phyloP scores from a whole-genome alignment of 2,113 vertebrate genomes.

The Tricholaema leucomelas region DNA sequence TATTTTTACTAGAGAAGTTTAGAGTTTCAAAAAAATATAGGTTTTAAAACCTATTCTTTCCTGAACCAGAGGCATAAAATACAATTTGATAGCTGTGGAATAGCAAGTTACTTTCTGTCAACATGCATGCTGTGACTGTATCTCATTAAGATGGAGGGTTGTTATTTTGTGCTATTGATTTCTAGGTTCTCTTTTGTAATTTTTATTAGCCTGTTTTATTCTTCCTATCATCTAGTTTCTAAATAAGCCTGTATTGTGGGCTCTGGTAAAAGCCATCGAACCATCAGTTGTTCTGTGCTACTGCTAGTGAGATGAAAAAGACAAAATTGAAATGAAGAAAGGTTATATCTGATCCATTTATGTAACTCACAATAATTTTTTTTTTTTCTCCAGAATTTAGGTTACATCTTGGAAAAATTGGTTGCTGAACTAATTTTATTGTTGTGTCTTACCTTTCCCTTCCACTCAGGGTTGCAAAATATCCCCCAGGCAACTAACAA shows the following conservation, averaged over 20 bases:
- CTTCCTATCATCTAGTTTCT: neutral
- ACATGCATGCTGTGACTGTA: neutral
- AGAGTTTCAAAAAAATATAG: neutral
- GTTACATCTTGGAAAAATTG: neutral
- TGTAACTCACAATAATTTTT: neutral
- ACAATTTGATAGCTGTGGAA: neutral
- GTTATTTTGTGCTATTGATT: conserved; percentile 13
- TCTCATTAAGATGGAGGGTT: conserved; percentile 25
- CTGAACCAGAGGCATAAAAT: neutral
- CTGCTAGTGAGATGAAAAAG: neutral
- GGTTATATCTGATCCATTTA: neutral
- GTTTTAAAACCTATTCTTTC: neutral
- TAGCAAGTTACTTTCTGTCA: neutral
- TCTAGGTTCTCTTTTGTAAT: neutral
- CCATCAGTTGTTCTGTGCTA: neutral
- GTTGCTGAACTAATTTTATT: neutral
- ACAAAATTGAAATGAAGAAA: neutral
- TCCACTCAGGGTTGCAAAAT: neutral
- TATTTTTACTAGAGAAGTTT: neutral
- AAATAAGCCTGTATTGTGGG: neutral
- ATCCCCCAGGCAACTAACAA: neutral
- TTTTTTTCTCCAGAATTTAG: neutral
- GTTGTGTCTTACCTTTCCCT: neutral
- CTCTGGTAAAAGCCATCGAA: neutral
- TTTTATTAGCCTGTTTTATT: neutral